A percentile compares a stretch with the other conserved stretches of the same genome.
Evolutionary conservation across 2,888 invertebrate species (phyloP).

Genomic region (Eupithecia subumbrata): DNA sequence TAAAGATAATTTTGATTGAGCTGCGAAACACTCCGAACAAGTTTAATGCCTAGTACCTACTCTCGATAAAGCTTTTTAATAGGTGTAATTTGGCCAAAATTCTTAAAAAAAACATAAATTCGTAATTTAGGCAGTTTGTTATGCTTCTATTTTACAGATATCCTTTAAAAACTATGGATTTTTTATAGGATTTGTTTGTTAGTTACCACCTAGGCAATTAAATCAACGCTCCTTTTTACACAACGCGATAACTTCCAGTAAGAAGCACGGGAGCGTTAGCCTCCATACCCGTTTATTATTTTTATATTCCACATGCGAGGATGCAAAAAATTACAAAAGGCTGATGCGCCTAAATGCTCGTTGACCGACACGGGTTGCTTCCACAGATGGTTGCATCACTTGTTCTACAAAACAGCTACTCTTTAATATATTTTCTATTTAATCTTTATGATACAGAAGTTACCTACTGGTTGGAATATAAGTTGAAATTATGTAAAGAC

Average conservation of each 20-base stretch:
- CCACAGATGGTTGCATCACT: background rate
- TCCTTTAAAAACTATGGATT: background rate
- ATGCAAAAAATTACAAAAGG: constrained; percentile 51
- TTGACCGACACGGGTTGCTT: constrained; percentile 29
- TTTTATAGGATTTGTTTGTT: background rate
- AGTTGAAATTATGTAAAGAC: background rate
- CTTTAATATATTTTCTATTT: background rate
- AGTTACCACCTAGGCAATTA: background rate
- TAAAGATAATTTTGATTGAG: background rate
- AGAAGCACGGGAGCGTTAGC: constrained; percentile 55
- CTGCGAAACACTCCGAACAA: background rate
- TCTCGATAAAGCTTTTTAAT: background rate
- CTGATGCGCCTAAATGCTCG: constrained; percentile 37
- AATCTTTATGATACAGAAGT: background rate
- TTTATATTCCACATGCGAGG: constrained; percentile 49
- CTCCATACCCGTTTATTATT: constrained; percentile 60
- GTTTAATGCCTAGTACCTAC: background rate
- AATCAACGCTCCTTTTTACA: background rate
- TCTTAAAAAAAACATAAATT: background rate
- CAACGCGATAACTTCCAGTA: constrained; percentile 28
- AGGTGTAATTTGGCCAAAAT: background rate
- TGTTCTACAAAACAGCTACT: constrained; percentile 1
- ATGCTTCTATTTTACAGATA: background rate
- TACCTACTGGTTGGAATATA: background rate
- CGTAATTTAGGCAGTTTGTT: background rate